A percentile compares a stretch with the other conserved stretches of the same genome.
Evolutionary conservation across 2,113 vertebrate species (phyloP).

Genomic region (Grammomys dolichurus): DNA sequence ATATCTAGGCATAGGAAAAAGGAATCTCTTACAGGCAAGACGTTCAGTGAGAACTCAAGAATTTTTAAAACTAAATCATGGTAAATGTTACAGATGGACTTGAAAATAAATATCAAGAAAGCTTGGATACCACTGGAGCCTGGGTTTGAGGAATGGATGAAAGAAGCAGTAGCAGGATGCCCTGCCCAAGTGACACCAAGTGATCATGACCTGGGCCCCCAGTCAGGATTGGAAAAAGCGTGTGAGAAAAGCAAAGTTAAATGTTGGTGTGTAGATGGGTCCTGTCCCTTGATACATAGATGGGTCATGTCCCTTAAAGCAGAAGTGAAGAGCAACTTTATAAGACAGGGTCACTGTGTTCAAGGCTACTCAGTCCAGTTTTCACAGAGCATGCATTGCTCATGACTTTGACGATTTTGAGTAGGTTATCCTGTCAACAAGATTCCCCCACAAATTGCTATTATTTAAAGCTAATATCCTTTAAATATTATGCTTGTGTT

Average conservation of each 20-base stretch:
- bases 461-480: not conserved
- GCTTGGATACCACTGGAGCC: not conserved
- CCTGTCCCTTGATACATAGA: not conserved
- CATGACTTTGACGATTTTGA: not conserved
- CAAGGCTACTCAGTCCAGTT: not conserved
- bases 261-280: not conserved
- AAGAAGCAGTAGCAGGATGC: not conserved
- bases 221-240: not conserved
- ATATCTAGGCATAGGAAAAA: not conserved
- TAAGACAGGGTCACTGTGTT: not conserved
- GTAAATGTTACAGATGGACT: not conserved
- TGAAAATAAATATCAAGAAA: conserved; percentile 17
- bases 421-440: not conserved
- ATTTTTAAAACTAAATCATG: conserved; percentile 5
- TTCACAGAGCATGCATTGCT: not conserved
- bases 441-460: not conserved
- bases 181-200: not conserved
- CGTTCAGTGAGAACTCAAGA: not conserved
- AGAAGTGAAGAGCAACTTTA: not conserved
- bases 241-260: not conserved
- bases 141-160: not conserved
- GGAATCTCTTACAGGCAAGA: not conserved
- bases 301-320: not conserved
- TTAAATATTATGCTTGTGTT: not conserved
- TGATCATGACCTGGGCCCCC: not conserved